phyloP scores from a whole-genome alignment of 1,140 invertebrate species.

The Caerostris extrusa region DNA sequence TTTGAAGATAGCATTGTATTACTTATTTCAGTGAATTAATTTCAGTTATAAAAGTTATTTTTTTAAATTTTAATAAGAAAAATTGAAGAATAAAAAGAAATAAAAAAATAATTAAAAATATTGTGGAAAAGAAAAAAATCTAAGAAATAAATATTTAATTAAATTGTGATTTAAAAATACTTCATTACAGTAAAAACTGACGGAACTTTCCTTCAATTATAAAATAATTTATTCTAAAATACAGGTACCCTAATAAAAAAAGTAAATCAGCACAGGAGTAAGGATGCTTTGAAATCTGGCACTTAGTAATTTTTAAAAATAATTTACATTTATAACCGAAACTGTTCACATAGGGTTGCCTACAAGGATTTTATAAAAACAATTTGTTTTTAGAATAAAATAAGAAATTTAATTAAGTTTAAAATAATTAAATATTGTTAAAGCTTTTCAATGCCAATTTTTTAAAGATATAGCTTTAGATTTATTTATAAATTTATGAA shows the following conservation, averaged over 20 bases:
- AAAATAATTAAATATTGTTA: neutral
- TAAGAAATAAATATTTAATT: too few relatives aligned
- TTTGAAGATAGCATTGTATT: too few relatives aligned
- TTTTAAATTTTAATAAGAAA: too few relatives aligned
- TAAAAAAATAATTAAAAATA: too few relatives aligned
- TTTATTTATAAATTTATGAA: neutral
- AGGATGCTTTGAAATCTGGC: slow-evolving; percentile 72
- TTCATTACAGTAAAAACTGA: too few relatives aligned
- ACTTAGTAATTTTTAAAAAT: slow-evolving; percentile 57
- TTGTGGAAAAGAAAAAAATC: too few relatives aligned
- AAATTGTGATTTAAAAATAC: too few relatives aligned
- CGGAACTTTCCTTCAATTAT: too few relatives aligned
- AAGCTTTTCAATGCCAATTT: neutral
- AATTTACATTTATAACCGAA: neutral
- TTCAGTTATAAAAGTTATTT: too few relatives aligned
- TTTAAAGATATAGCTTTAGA: neutral
- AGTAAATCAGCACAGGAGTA: slow-evolving; percentile 74
- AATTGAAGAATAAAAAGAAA: too few relatives aligned
- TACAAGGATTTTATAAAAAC: too few relatives aligned
- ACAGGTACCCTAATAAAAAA: neutral
- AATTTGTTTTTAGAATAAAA: neutral
- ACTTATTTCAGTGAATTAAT: too few relatives aligned
- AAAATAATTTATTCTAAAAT: neutral
- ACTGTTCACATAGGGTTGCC: slow-evolving; percentile 27
- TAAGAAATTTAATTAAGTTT: neutral